phyloP scores from a whole-genome alignment of 2,113 vertebrate species.

The Octodon degus region DNA sequence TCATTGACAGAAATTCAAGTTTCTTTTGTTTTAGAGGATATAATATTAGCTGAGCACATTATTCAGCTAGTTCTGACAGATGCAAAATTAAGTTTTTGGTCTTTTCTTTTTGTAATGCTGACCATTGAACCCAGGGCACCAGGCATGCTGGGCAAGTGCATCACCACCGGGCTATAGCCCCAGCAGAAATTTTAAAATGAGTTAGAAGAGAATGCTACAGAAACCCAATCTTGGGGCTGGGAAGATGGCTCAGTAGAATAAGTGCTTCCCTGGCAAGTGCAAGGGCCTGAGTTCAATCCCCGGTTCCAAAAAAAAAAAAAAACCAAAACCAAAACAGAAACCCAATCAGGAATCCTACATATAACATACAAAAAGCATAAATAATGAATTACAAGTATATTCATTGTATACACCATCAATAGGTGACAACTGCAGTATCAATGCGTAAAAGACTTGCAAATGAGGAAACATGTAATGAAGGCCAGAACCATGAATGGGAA shows the following conservation, averaged over 20 bases:
- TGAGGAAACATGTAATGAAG: not conserved
- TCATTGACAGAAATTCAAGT: not conserved
- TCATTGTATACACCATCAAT: not conserved
- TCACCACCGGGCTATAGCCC: not conserved
- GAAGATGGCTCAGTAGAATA: too few species aligned
- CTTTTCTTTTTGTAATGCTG: not conserved
- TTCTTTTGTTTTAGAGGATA: not conserved
- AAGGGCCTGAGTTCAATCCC: too few species aligned
- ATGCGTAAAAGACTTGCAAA: not conserved
- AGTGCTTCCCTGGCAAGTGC: too few species aligned
- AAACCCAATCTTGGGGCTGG: not conserved
- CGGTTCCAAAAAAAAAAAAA: too few species aligned
- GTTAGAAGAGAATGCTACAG: not conserved
- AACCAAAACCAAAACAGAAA: not conserved
- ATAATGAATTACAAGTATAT: not conserved
- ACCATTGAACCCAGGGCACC: not conserved
- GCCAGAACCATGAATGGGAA: not conserved
- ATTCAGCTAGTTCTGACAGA: not conserved
- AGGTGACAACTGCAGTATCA: not conserved
- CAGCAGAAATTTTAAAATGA: not conserved
- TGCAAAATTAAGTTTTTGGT: not conserved
- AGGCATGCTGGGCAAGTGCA: not conserved
- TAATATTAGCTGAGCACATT: not conserved
- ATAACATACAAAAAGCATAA: not conserved
- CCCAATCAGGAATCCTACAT: not conserved